phyloP scores from a whole-genome alignment of 2,113 vertebrate species.

The Galeopterus variegatus region DNA sequence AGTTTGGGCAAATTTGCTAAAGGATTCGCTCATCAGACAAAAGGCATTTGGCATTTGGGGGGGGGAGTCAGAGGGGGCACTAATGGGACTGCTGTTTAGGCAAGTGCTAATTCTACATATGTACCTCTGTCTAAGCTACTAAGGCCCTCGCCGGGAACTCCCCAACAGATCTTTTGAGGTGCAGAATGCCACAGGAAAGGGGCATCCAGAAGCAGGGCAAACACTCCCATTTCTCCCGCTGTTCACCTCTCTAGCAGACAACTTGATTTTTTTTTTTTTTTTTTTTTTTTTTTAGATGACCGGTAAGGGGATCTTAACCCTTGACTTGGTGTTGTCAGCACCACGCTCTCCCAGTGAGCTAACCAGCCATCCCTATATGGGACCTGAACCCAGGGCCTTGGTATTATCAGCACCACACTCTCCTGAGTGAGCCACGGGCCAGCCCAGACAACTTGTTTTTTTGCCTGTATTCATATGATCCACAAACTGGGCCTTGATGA shows the following conservation, averaged over 20 bases:
- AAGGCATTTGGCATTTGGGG: background rate
- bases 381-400: too few relatives aligned
- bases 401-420: too few relatives aligned
- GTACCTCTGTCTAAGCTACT: background rate
- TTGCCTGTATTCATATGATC: background rate
- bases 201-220: background rate
- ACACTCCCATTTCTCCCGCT: background rate
- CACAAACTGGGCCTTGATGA: background rate
- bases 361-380: too few relatives aligned
- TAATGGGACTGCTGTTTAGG: background rate
- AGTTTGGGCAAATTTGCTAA: background rate
- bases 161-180: background rate
- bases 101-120: background rate
- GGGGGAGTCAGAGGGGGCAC: background rate
- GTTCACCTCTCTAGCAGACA: background rate
- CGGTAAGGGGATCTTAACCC: too few relatives aligned
- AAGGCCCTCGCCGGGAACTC: background rate
- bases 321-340: too few relatives aligned
- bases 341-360: too few relatives aligned
- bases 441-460: too few relatives aligned
- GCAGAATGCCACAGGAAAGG: background rate
- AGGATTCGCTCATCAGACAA: slow-evolving; percentile 2
- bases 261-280: background rate
- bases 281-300: too few relatives aligned
- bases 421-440: too few relatives aligned